phyloP scores from a whole-genome alignment of 2,113 vertebrate species.

The Rhinopithecus roxellana region DNA sequence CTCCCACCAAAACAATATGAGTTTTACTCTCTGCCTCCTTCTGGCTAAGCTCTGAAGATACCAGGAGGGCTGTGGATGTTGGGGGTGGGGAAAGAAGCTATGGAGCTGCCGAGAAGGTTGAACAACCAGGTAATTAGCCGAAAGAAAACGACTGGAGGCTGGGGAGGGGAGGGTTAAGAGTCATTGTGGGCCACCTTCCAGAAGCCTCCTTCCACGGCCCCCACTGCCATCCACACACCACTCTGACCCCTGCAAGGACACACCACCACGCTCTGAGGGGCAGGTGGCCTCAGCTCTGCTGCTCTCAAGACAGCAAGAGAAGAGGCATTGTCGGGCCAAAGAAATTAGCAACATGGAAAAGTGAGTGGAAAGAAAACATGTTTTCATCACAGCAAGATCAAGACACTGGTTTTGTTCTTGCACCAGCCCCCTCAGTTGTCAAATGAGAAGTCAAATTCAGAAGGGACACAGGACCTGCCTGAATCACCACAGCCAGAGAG shows the following conservation, averaged over 20 bases:
- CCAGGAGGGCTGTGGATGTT: fast-evolving
- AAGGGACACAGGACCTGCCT: neutral
- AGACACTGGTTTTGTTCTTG: neutral
- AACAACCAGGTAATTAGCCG: too few relatives aligned
- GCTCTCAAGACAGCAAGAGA: neutral
- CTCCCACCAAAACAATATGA: neutral
- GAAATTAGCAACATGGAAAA: neutral
- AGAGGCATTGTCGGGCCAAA: neutral
- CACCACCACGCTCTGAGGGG: fast-evolving
- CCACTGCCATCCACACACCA: too few relatives aligned
- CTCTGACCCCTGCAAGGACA: neutral
- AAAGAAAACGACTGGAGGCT: neutral
- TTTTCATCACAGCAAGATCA: neutral
- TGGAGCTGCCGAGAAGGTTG: neutral
- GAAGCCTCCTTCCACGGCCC: neutral
- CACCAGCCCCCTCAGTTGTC: neutral
- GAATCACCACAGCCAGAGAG: neutral
- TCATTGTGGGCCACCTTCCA: neutral
- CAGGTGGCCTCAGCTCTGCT: too few relatives aligned
- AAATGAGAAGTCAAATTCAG: neutral
- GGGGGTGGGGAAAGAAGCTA: fast-evolving
- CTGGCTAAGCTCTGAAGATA: neutral
- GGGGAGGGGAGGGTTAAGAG: fast-evolving
- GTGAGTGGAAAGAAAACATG: neutral
- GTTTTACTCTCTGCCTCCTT: neutral